phyloP scores from a whole-genome alignment of 2,113 vertebrate genomes.

The Sigmodon hispidus region DNA sequence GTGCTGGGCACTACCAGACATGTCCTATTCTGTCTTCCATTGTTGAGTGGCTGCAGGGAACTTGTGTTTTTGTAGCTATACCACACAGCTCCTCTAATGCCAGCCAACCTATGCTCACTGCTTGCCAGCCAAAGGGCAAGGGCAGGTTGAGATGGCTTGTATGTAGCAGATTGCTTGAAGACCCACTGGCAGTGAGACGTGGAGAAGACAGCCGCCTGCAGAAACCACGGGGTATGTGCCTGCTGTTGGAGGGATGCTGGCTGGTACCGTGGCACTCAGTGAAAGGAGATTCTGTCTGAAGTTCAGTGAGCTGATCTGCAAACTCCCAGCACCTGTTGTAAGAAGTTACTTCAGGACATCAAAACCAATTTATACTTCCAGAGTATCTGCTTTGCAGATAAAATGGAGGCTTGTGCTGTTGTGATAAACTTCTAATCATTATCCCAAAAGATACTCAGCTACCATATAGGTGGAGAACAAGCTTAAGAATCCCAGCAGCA shows the following conservation, averaged over 20 bases:
- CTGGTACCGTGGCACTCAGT: background rate
- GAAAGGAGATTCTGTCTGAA: background rate
- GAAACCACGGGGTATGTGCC: background rate
- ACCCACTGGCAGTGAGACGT: too few species aligned
- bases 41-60: background rate
- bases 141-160: background rate
- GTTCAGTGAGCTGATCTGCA: background rate
- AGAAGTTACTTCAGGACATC: background rate
- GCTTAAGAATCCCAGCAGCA: constrained; percentile 84
- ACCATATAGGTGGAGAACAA: constrained; percentile 91
- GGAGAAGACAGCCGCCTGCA: background rate
- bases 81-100: background rate
- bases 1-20: background rate
- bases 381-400: constrained; percentile 55
- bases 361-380: background rate
- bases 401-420: constrained; percentile 89
- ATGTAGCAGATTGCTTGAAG: background rate
- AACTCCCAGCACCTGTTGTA: too few species aligned
- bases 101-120: background rate
- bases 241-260: background rate
- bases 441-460: constrained; percentile 93
- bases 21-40: too few species aligned
- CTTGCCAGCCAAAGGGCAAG: background rate
- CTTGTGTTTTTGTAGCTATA: background rate
- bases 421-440: constrained; percentile 92